Evolutionary conservation across 2,888 invertebrate genomes (phyloP), one percentile per base, ranked within the genome.

Genomic region (Idaea straminata): DNA sequence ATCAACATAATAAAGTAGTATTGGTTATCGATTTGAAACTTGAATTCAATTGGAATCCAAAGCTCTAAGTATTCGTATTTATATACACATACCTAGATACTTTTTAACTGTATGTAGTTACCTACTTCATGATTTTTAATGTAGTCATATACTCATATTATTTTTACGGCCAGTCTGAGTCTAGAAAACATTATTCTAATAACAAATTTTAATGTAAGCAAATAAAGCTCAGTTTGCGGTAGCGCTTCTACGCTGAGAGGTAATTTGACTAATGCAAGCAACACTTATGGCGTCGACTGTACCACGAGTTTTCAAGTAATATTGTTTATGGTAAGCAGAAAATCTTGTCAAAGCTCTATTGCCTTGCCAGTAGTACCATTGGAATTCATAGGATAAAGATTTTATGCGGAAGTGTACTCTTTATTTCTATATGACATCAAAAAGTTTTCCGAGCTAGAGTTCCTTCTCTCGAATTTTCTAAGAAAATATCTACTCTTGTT

Each of bases 251-350:
- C 47, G 47, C 13, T 25, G 34, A 35, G 47, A 64, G 36, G 62
- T 65, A 59, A 65, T 65, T 34, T 58, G 38, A 65, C 65, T 62
- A 62, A 62, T 62, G 64, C 64, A 59, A 61, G 25, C 58, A 57
- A 62, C 65, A 64, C 68, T 65, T 60, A 47, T 57, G 65, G 16
- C 16, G 38, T 64, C 65, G 63, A 69, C 70, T 66, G 68, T 69
- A 69, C 69, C 57, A 64, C 65, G 77, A 76, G 78, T 83, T 83
- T 81, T 78, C 78, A 80, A 83, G 84, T 88, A 85, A 88, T 85
- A 89, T 86, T 88, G 87, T 89, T 90, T 89, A 90, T 88, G 89
- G 77, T 89, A 89, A 90, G 89, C 83, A 86, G 89, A 87, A 86
- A 89, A 87, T 88, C 89, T 88, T 91, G 90, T 89, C 87, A 76